Conservation (phyloP, 2,888 invertebrate species). For the Neocrepidodera transversa region DNA sequence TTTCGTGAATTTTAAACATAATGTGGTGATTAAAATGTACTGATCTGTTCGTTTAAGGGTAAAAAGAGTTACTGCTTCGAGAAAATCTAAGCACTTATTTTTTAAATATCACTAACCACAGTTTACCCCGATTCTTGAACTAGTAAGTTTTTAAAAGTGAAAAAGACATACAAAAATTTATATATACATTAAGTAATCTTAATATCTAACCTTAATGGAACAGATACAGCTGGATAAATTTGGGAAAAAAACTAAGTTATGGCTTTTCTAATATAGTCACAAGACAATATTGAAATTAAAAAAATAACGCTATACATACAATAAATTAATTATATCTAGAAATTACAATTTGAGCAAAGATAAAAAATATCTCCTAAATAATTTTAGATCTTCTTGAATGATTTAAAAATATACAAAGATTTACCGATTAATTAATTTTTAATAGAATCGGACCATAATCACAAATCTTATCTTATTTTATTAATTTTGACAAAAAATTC, state of each 20-base stretch:
- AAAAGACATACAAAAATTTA: slow-evolving; percentile 3
- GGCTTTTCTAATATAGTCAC: slow-evolving; percentile 7
- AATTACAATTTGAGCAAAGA: slow-evolving; percentile 23
- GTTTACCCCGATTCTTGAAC: not conserved
- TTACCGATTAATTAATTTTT: too few relatives aligned
- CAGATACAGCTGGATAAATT: slow-evolving; percentile 10
- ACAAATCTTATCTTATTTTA: too few relatives aligned
- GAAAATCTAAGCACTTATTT: not conserved
- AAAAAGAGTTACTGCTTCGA: not conserved
- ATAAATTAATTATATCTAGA: slow-evolving; percentile 14
- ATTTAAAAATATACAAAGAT: not conserved
- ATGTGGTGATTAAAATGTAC: slow-evolving; percentile 5
- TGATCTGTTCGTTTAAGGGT: slow-evolving; percentile 21
- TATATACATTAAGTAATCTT: slow-evolving; percentile 7
- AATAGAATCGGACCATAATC: too few relatives aligned
- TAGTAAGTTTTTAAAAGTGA: not conserved
- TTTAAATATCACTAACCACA: too few relatives aligned
- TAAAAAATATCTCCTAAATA: slow-evolving; percentile 6
- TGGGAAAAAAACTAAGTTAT: not conserved
- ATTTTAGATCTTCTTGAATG: not conserved
- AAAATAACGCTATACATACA: slow-evolving; percentile 23
- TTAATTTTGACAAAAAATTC: too few relatives aligned
- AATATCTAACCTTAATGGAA: slow-evolving; percentile 11
- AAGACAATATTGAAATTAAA: slow-evolving; percentile 16
- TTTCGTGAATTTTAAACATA: slow-evolving; percentile 10